Evolutionary conservation across 1,140 invertebrate genomes (phyloP), one percentile per base, ranked within the genome.

Genomic region (Probaryconus sp.): DNA sequence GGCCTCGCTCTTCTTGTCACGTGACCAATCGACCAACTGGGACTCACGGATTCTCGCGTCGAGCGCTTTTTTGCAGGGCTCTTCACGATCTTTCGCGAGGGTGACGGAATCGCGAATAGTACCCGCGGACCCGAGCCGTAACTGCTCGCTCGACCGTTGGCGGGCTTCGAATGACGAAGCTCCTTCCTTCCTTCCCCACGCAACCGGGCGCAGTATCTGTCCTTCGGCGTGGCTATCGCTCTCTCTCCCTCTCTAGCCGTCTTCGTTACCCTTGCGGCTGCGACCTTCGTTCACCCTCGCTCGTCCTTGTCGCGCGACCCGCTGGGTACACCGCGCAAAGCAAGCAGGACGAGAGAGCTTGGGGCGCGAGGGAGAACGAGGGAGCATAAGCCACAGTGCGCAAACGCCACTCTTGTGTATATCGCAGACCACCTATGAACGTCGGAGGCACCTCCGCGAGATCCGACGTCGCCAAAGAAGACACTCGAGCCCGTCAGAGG

Each of bases 81-180:
- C n/a, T n/a, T n/a, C n/a, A n/a, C n/a, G n/a, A n/a, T n/a, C n/a
- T n/a, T n/a, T n/a, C 43, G 26, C 58, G 31, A 38, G 42, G 13
- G 33, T 50, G 30, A 20, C 17, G 9, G 26, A 21, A 50, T 50
- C 47, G 47, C 45, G 45, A 33, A 9, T 10, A 16, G 11, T 33
- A 64, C 42, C 51, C 38, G 28, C 21, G 31, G 14, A 38, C 17
- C 80, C 73, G 74, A 79, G 61, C 78, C 80, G 82, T 81, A 71
- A 82, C 76, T 85, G 83, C 79, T 84, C 84, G 83, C 83, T 83
- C 84, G 81, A 83, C 83, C 81, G 83, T 85, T 86, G 83, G 83
- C 84, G 84, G 84, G 84, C 84, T 86, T 86, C 82, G 83, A 86
- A 86, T 86, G 84, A 86, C 78, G 82, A 76, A 75, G n/a, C n/a